These are phyloP conservation scores for Agrochola circellaris DNA, from an alignment of 2,888 invertebrate species.

Conservation along the genomic window DNA sequence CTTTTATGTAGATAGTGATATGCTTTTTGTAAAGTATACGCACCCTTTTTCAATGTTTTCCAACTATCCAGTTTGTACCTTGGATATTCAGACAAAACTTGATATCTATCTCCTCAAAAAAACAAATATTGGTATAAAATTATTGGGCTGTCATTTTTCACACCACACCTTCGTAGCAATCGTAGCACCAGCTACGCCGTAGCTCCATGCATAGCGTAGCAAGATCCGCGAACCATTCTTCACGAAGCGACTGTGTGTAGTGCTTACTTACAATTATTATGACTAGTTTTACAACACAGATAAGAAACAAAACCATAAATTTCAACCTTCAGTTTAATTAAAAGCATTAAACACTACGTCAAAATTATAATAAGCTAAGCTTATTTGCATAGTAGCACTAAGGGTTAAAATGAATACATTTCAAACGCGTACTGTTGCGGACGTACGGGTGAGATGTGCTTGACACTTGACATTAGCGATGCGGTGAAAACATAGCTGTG, in stretches of 20 bases:
- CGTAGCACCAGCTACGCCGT: conserved; percentile 35
- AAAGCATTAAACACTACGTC: background rate
- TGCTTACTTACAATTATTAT: background rate
- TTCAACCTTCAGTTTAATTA: background rate
- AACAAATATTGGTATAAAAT: background rate
- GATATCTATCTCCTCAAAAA: background rate
- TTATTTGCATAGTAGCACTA: conserved; percentile 29
- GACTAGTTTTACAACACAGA: background rate
- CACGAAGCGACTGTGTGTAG: background rate
- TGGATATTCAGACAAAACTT: background rate
- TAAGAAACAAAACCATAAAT: background rate
- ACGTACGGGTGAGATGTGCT: conserved; percentile 35
- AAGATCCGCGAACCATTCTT: rapidly evolving
- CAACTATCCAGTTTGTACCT: background rate
- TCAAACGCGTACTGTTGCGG: conserved; percentile 16
- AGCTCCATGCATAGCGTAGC: conserved; percentile 9
- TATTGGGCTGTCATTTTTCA: background rate
- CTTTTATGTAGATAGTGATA: no score
- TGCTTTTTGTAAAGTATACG: background rate
- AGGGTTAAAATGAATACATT: conserved; percentile 45
- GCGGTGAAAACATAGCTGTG: conserved; percentile 36
- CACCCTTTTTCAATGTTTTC: background rate
- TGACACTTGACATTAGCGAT: conserved; percentile 40
- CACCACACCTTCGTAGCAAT: background rate
- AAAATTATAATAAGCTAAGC: conserved; percentile 17